Evolutionary conservation across 1,140 invertebrate genomes (phyloP).

Genomic region (Megalopta genalis): DNA sequence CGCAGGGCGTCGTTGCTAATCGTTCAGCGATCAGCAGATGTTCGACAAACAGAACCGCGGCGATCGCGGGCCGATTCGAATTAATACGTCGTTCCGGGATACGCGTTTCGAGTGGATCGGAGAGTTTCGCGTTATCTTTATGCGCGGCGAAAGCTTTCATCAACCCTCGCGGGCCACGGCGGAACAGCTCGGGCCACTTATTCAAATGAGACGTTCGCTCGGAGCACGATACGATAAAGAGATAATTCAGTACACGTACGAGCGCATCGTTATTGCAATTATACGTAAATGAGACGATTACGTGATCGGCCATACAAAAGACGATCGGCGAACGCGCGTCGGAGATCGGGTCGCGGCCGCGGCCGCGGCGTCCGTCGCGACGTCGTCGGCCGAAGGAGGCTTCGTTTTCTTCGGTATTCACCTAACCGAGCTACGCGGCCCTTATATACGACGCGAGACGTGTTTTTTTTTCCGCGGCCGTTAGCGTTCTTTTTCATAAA

Average conservation of each 20-base stretch:
- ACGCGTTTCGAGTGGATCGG: background rate
- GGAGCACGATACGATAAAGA: conserved; percentile 52
- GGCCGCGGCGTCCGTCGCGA: too few relatives aligned
- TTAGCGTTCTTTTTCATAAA: conserved; percentile 40
- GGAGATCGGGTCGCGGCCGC: too few relatives aligned
- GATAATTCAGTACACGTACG: conserved; percentile 62
- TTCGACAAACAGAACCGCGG: conserved; percentile 8
- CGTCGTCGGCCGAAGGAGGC: too few relatives aligned
- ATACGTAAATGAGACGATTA: conserved; percentile 63
- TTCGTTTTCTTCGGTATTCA: conserved; percentile 42
- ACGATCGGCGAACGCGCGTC: conserved; percentile 29
- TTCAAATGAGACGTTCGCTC: conserved; percentile 58
- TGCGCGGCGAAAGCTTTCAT: conserved; percentile 36
- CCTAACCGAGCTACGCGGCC: conserved; percentile 9
- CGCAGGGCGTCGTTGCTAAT: too few relatives aligned
- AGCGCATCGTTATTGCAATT: conserved; percentile 59
- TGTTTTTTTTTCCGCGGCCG: conserved; percentile 11
- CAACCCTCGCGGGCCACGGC: conserved; percentile 33
- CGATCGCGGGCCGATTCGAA: conserved; percentile 16
- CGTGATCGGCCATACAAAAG: conserved; percentile 56
- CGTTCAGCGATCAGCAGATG: background rate
- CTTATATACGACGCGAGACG: conserved; percentile 6
- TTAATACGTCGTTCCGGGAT: conserved; percentile 32
- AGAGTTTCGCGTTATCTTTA: conserved; percentile 41
- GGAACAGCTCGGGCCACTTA: conserved; percentile 31